phyloP scores from a whole-genome alignment of 2,797 vertebrate genomes.

The Holocentrus rufus region DNA sequence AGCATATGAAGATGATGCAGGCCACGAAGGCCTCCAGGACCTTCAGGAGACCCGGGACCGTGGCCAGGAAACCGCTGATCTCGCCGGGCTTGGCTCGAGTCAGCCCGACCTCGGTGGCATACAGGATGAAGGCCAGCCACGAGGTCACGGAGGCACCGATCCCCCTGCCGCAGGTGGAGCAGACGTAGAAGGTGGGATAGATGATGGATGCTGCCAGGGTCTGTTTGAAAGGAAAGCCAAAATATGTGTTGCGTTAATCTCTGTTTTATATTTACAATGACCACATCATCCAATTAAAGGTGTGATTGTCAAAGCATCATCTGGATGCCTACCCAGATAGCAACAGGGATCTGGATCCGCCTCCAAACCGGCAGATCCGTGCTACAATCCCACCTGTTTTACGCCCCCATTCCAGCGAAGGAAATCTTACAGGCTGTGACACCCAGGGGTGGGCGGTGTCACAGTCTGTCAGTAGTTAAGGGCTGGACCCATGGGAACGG shows the following conservation, averaged over 20 bases:
- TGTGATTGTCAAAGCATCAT: background rate
- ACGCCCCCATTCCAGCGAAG: too few relatives aligned
- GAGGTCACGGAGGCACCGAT: slow-evolving; percentile 81
- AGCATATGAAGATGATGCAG: slow-evolving; percentile 87
- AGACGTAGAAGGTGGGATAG: slow-evolving; percentile 75
- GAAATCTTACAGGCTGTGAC: too few relatives aligned
- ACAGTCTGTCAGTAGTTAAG: background rate
- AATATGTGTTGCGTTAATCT: background rate
- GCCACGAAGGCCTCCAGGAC: slow-evolving; percentile 88
- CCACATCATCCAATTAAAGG: background rate
- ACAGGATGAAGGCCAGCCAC: slow-evolving; percentile 83
- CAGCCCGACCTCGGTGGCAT: slow-evolving; percentile 83
- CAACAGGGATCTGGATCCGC: too few relatives aligned
- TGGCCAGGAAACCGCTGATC: slow-evolving; percentile 87
- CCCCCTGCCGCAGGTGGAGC: slow-evolving; percentile 20
- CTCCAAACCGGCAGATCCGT: too few relatives aligned
- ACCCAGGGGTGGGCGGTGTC: too few relatives aligned
- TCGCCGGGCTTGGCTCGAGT: slow-evolving; percentile 83
- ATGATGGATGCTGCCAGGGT: slow-evolving; percentile 85
- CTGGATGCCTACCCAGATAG: too few relatives aligned
- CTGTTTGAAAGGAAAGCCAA: slow-evolving; percentile 55
- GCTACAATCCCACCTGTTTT: too few relatives aligned
- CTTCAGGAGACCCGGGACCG: slow-evolving; percentile 87
- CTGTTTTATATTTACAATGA: too few relatives aligned
- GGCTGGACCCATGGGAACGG: too few relatives aligned